A percentile compares a stretch with the other conserved stretches of the same genome.
Conservation (phyloP, 1,140 invertebrate species). For the Scylla paramamosain region DNA sequence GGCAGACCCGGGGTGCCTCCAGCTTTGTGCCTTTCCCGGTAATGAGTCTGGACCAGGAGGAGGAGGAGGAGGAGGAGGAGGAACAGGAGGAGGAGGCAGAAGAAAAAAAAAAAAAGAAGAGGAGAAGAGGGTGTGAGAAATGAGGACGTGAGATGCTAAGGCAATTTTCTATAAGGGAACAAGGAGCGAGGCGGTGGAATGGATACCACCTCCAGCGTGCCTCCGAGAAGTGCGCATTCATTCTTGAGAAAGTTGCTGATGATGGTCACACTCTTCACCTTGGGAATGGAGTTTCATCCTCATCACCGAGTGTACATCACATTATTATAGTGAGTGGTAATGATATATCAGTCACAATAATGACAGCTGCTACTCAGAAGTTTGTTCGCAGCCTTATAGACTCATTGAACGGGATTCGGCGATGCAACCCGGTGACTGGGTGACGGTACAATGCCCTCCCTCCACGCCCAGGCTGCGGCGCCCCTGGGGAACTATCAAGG, state of each 20-base stretch:
- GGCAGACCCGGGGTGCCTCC: slow-evolving; percentile 15
- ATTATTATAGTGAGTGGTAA: neutral
- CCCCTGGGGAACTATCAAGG: neutral
- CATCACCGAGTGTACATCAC: neutral
- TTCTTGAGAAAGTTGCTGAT: neutral
- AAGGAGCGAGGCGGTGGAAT: neutral
- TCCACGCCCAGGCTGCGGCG: too few species aligned
- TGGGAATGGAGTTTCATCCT: neutral
- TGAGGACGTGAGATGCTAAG: too few species aligned
- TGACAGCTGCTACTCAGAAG: too few species aligned
- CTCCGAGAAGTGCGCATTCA: neutral
- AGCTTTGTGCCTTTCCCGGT: slow-evolving; percentile 18
- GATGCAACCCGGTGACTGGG: too few species aligned
- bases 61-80: neutral
- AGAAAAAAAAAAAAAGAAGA: neutral
- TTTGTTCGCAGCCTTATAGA: too few species aligned
- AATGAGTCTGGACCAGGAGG: neutral
- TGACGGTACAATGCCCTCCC: too few species aligned
- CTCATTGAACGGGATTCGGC: too few species aligned
- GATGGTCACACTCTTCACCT: neutral
- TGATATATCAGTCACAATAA: neutral
- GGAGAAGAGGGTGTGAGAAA: too few species aligned
- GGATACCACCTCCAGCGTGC: neutral
- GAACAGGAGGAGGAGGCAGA: neutral
- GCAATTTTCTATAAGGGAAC: neutral